These are phyloP conservation scores for Drosophila pachea DNA, from an alignment of 1,140 invertebrate genomes.

Conservation along the genomic window DNA sequence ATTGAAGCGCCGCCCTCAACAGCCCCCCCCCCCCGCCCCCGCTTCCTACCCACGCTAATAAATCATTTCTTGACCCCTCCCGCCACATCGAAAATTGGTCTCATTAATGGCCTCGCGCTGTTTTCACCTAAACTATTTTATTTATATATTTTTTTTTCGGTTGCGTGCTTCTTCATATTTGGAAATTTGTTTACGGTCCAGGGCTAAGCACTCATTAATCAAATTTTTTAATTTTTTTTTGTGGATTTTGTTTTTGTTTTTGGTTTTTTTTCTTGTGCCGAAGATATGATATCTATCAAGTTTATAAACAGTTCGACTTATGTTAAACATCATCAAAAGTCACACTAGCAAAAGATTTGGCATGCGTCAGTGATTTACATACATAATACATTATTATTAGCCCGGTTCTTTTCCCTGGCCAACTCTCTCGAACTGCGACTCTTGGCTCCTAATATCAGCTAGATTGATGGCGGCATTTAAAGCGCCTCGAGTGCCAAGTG, in stretches of 20 bases:
- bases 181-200: slow-evolving; percentile 34
- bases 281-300: slow-evolving; percentile 68
- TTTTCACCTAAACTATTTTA: slow-evolving; percentile 69
- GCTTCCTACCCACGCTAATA: slow-evolving; percentile 62
- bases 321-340: slow-evolving; percentile 72
- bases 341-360: slow-evolving; percentile 66
- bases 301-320: slow-evolving; percentile 73
- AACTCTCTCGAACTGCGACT: not conserved
- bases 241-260: not conserved
- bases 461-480: slow-evolving; percentile 60
- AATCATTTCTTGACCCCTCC: slow-evolving; percentile 68
- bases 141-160: not conserved
- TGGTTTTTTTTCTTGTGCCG: not conserved
- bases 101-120: slow-evolving; percentile 61
- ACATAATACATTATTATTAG: slow-evolving; percentile 37
- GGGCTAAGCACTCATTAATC: slow-evolving; percentile 61
- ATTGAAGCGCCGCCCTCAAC: slow-evolving; percentile 19
- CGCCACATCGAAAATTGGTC: slow-evolving; percentile 49
- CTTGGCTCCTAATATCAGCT: slow-evolving; percentile 32
- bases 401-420: not conserved
- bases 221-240: slow-evolving; percentile 35
- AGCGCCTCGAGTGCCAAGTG: slow-evolving; percentile 38
- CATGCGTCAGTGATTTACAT: slow-evolving; percentile 67
- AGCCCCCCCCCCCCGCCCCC: not conserved
- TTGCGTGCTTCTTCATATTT: slow-evolving; percentile 11